phyloP scores from a whole-genome alignment of 2,888 invertebrate species.

The Ephialtes manifestator region DNA sequence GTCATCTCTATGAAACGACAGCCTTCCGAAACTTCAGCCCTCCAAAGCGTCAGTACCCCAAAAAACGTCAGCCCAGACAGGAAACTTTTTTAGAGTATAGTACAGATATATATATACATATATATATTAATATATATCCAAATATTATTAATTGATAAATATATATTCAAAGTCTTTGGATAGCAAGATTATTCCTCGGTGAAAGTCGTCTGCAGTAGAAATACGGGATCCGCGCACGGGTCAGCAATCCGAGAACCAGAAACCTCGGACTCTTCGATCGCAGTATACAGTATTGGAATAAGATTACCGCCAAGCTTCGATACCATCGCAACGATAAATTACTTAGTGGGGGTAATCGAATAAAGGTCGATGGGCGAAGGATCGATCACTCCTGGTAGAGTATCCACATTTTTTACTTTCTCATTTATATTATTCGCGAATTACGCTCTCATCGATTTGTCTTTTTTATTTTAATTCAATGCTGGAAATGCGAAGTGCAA shows the following conservation, averaged over 20 bases:
- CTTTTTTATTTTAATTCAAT: background rate
- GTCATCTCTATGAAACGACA: too few relatives aligned
- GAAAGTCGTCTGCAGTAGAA: constrained; percentile 35
- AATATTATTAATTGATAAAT: too few relatives aligned
- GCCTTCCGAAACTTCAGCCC: too few relatives aligned
- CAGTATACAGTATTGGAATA: constrained; percentile 51
- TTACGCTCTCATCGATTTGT: background rate
- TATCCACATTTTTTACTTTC: constrained; percentile 3
- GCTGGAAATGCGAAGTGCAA: background rate
- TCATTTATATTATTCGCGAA: constrained; percentile 3
- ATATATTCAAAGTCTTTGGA: too few relatives aligned
- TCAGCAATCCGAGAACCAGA: constrained; percentile 30
- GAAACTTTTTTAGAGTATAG: too few relatives aligned
- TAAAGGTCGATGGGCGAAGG: constrained; percentile 49
- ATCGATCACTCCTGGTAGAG: too few relatives aligned
- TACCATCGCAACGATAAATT: too few relatives aligned
- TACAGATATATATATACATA: too few relatives aligned
- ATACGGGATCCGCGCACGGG: background rate
- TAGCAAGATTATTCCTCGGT: constrained; percentile 15
- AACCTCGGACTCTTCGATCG: constrained; percentile 41
- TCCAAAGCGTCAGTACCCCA: too few relatives aligned
- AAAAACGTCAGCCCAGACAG: too few relatives aligned
- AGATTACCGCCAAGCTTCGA: constrained; percentile 53
- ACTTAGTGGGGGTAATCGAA: constrained; percentile 65
- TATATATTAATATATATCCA: too few relatives aligned